Conservation (phyloP, 2,888 invertebrate species). For the Athrips mouffetella region DNA sequence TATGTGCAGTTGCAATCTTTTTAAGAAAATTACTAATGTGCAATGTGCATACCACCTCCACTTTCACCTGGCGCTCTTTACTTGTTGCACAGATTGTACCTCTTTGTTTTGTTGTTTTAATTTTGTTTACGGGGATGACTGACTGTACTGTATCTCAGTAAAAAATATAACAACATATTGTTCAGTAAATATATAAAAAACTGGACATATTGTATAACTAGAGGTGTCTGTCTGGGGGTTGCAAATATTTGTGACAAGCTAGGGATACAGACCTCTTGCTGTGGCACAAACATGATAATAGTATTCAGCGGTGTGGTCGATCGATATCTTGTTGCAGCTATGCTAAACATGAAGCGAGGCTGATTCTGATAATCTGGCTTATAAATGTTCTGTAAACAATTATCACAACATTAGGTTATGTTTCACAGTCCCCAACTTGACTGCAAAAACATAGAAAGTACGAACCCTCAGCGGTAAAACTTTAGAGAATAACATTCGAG, state of each 20-base stretch:
- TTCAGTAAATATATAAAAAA: neutral
- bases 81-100: no score
- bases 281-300: conserved; percentile 97
- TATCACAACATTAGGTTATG: conserved; percentile 33
- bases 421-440: conserved; percentile 21
- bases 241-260: no score
- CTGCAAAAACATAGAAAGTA: conserved; percentile 18
- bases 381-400: conserved; percentile 60
- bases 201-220: neutral
- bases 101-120: no score
- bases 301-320: conserved; percentile 92
- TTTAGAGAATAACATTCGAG: conserved; percentile 57
- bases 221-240: no score
- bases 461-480: conserved; percentile 53
- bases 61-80: no score
- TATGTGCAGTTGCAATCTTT: no score
- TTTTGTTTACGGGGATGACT: no score
- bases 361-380: conserved; percentile 63
- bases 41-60: no score
- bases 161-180: neutral
- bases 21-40: no score
- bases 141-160: no score
- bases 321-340: conserved; percentile 55
- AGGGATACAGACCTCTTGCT: conserved; percentile 89
- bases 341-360: conserved; percentile 52